These are phyloP conservation scores for Vombatus ursinus DNA, from an alignment of 2,113 vertebrate species.

Conservation along the genomic window DNA sequence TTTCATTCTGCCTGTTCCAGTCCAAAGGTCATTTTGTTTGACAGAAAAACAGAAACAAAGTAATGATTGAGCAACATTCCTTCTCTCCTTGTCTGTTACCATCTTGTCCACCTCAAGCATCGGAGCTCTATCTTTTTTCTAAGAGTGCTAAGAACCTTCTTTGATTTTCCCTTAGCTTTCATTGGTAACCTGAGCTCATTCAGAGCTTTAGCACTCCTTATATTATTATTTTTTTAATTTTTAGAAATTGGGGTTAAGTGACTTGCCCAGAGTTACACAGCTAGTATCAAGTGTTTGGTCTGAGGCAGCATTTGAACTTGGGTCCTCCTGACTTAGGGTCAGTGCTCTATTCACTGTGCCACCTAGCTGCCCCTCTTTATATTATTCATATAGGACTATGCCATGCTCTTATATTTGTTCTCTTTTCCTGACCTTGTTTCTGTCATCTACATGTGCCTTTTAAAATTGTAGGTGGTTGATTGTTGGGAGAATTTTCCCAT, in stretches of 20 bases:
- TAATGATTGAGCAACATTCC: neutral
- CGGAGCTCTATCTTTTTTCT: neutral
- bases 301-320: too few relatives aligned
- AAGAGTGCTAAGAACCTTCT: neutral
- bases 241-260: too few relatives aligned
- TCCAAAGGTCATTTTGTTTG: neutral
- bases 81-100: neutral
- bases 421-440: neutral
- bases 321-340: too few relatives aligned
- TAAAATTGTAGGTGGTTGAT: neutral
- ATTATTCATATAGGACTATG: neutral
- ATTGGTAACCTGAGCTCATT: neutral
- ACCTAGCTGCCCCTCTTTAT: too few relatives aligned
- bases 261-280: too few relatives aligned
- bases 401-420: neutral
- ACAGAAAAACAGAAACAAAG: neutral
- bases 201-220: neutral
- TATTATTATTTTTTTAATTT: too few relatives aligned
- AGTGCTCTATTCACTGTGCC: too few relatives aligned
- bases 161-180: neutral
- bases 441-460: neutral
- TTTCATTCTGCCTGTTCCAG: neutral
- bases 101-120: neutral
- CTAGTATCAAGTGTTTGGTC: too few relatives aligned
- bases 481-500: too few relatives aligned